These are phyloP conservation scores for Stomorhina lunata DNA, from an alignment of 2,888 invertebrate species.

Conservation along the genomic window DNA sequence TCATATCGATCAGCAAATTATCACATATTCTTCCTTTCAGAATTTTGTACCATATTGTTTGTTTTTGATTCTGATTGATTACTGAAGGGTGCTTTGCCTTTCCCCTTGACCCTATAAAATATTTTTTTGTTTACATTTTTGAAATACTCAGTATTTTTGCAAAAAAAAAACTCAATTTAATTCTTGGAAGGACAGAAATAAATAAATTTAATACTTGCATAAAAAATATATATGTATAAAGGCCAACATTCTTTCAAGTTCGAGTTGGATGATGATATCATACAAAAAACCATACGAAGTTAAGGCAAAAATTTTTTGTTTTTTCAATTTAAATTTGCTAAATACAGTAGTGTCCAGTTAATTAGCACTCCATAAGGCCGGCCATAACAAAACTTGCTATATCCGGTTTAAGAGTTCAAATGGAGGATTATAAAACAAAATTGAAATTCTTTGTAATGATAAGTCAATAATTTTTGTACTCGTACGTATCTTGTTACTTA, in stretches of 20 bases:
- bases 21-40: too few species aligned
- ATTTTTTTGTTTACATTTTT: conserved; percentile 17
- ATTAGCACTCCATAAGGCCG: not conserved
- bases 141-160: not conserved
- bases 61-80: too few species aligned
- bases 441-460: not conserved
- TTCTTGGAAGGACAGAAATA: conserved; percentile 54
- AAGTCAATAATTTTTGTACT: conserved; percentile 22
- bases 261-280: conserved; percentile 51
- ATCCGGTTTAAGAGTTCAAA: conserved; percentile 1
- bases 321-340: not conserved
- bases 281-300: not conserved
- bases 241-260: conserved; percentile 55
- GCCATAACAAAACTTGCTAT: not conserved
- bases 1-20: too few species aligned
- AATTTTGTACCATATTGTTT: too few species aligned
- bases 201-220: conserved; percentile 26
- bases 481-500: conserved; percentile 34
- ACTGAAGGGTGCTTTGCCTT: not conserved
- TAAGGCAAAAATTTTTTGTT: not conserved
- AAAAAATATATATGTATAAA: conserved; percentile 24
- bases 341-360: not conserved
- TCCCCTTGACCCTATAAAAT: not conserved
- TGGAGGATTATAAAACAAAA: too few species aligned
- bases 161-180: conserved; percentile 20